Percentiles rank a stretch among this genome's conserved stretches.
Evolutionary conservation across 2,888 invertebrate species (phyloP).

Genomic region (Trichogramma dendrolimi): DNA sequence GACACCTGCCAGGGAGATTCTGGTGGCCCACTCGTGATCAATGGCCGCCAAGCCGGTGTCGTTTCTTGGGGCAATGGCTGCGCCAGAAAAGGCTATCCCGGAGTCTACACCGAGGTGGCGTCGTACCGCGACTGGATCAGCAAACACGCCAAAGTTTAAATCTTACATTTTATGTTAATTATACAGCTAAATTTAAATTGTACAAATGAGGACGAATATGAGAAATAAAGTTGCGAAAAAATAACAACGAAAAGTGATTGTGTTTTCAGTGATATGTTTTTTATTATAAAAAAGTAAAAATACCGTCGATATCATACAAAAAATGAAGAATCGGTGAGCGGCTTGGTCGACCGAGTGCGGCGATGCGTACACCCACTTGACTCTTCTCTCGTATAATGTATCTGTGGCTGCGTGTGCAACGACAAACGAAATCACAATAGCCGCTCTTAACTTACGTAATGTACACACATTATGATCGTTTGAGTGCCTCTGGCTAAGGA

Average conservation of each 20-base stretch:
- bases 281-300: not conserved
- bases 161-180: slow-evolving; percentile 38
- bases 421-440: too few relatives aligned
- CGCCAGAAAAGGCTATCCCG: slow-evolving; percentile 52
- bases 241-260: too few relatives aligned
- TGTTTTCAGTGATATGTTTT: too few relatives aligned
- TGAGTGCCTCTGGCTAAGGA: not conserved
- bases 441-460: too few relatives aligned
- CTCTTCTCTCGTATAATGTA: too few relatives aligned
- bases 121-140: slow-evolving; percentile 50
- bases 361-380: too few relatives aligned
- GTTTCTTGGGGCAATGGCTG: slow-evolving; percentile 59
- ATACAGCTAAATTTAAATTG: not conserved
- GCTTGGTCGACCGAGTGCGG: too few relatives aligned
- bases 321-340: too few relatives aligned
- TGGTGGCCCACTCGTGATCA: slow-evolving; percentile 54
- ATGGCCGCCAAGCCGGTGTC: slow-evolving; percentile 52
- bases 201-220: too few relatives aligned
- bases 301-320: not conserved
- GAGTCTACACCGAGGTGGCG: slow-evolving; percentile 53
- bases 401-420: too few relatives aligned
- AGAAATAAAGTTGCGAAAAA: too few relatives aligned
- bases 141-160: slow-evolving; percentile 22
- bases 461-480: not conserved
- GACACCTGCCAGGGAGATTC: slow-evolving; percentile 54